Base-by-base conservation (phyloP, 2,888 invertebrate genomes). In the Nemoura dubitans region DNA sequence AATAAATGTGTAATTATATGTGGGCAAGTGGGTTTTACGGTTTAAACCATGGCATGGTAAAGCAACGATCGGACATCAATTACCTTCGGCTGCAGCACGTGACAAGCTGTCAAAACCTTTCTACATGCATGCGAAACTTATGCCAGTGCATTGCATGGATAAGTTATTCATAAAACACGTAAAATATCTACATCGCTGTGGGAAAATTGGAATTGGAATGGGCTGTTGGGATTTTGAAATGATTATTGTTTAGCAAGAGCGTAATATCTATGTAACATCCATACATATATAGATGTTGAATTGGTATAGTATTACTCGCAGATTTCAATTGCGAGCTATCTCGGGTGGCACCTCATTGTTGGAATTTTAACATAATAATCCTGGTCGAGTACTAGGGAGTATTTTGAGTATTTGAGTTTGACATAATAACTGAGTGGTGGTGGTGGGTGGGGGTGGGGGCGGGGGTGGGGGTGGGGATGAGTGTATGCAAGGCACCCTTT, bases 31-130 rank as follows among this genome's bases (percentile, higher is more conserved):
- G 21, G 21, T 16, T 59, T 59, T 59, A 59, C 16, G 21, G 10
- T 59, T 36, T 36, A 36, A 36, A 3, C 36, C 10, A 36, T 36
- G 36, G 36, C 10, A n/a, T n/a, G n/a, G n/a, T n/a, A n/a, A n/a
- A n/a, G 36, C 14, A 59, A 59, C 59, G 59, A 59, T 59, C 59
- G 59, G 14, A 59, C 59, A 59, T 59, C 59, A 59, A 59, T 59
- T 59, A 59, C 59, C 59, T 59, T 59, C 21, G 59, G 59, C 59
- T 59, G 59, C 59, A 59, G 59, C 59, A 59, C 14, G 14, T 59
- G 59, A 59, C 59, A 59, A 59, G 59, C 59, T 59, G 59, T 59
- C 59, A 59, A 59, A 59, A 1, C 59, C 59, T 59, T 59, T 59
- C 59, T 59, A 21, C 21, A 21, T 59, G 59, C 59, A 59, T 59